Conservation (phyloP, 2,797 vertebrate species). For the Pogoniulus pusillus region DNA sequence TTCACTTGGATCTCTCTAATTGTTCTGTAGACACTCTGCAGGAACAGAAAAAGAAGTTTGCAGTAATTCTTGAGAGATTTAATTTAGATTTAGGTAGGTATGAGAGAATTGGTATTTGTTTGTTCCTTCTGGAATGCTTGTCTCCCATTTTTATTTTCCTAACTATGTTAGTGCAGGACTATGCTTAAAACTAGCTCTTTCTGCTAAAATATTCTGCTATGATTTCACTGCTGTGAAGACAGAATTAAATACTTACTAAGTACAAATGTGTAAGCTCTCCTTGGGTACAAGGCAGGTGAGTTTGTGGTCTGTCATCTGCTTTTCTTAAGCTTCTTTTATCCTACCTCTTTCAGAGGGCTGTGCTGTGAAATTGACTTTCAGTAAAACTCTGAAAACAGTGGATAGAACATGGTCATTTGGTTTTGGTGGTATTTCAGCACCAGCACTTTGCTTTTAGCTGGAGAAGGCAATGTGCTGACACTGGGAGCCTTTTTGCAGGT, state of each 20-base stretch:
- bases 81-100: background rate
- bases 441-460: background rate
- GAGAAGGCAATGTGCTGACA: background rate
- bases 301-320: background rate
- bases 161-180: background rate
- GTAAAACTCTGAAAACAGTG: background rate
- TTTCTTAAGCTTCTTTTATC: background rate
- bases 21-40: background rate
- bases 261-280: background rate
- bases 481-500: background rate
- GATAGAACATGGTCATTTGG: background rate
- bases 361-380: constrained; percentile 12
- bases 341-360: background rate
- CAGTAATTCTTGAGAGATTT: background rate
- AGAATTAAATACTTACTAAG: background rate
- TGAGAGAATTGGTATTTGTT: background rate
- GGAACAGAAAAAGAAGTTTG: background rate
- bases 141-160: background rate
- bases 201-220: background rate
- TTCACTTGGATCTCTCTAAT: background rate
- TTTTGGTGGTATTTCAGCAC: background rate
- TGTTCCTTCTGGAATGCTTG: background rate
- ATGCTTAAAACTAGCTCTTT: background rate
- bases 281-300: background rate
- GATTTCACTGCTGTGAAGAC: background rate